Evolutionary conservation across 1,140 invertebrate species (phyloP).

Genomic region (Drosophila suzukii): DNA sequence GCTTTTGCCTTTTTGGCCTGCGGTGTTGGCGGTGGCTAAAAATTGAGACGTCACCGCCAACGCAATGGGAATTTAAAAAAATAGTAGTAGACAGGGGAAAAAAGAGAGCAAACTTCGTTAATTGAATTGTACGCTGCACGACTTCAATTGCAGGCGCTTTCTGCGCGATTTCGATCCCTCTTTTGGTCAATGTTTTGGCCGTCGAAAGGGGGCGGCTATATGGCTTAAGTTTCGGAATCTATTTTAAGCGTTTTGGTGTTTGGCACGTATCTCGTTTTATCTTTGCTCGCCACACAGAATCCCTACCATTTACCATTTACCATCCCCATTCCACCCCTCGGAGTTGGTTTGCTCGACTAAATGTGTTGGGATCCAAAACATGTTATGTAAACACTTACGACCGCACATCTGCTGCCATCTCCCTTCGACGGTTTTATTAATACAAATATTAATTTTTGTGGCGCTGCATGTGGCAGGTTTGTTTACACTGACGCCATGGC

Average conservation of each 20-base stretch:
- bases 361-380: slow-evolving; percentile 75
- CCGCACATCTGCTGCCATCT: slow-evolving; percentile 69
- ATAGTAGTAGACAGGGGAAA: neutral
- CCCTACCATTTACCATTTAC: neutral
- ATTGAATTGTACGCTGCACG: slow-evolving; percentile 76
- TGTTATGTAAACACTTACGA: slow-evolving; percentile 80
- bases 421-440: slow-evolving; percentile 69
- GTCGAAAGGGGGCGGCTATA: slow-evolving; percentile 1
- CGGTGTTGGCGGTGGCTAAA: slow-evolving; percentile 51
- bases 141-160: slow-evolving; percentile 63
- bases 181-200: slow-evolving; percentile 15
- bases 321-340: too few species aligned
- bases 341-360: slow-evolving; percentile 47
- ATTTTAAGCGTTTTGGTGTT: slow-evolving; percentile 63
- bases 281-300: slow-evolving; percentile 8
- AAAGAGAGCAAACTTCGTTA: slow-evolving; percentile 66
- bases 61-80: slow-evolving; percentile 22
- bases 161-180: slow-evolving; percentile 1
- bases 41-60: slow-evolving; percentile 75
- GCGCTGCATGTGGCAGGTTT: slow-evolving; percentile 74
- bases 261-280: slow-evolving; percentile 71
- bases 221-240: slow-evolving; percentile 40
- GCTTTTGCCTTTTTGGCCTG: slow-evolving; percentile 55
- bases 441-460: slow-evolving; percentile 83
- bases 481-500: slow-evolving; percentile 76